Base-by-base conservation (phyloP, 2,113 vertebrate genomes). In the Orthonyx spaldingii region DNA sequence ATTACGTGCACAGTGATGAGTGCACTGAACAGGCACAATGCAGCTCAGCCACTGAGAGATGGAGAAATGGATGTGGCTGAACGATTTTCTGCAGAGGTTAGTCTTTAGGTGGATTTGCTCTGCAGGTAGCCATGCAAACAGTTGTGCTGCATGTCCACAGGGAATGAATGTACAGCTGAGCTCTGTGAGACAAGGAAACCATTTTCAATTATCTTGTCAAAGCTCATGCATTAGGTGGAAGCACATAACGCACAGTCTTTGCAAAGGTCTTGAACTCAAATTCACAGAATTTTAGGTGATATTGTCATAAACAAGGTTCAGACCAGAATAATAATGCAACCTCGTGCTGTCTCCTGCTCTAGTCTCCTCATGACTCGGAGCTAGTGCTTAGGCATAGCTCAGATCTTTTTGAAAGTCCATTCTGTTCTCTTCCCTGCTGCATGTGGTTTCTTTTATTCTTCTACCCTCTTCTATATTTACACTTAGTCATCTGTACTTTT, bases 1-100 rank as follows among this genome's bases (percentile, higher is more conserved):
- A 10, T 35, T 55, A 20, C 0, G 0, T 11, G 16, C 35, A 44
- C 9, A 28, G 6, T 7, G 24, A 22, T 56, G 79, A 20, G 26
- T 30, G 26, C 46, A 55, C 23, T 50, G 30, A 66, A 47, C 16
- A 16, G 44, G 15, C 63, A 76, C 13, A 92, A 61, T 27, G n/a
- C 60, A 50, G 22, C 46, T 66, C 68, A 84, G 80, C 26, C 23
- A 12, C 64, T 22, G 68, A 69, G 37, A 76, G 65, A 50, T 4
- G 3, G 1, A 39, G 42, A 81, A 81, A 70, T 3, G 12, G 42
- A 77, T 53, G 32, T 61, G 28, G 28, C 9, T 69, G 42, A 80
- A 95, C 94, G 49, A 35, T 44, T 76, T 83, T 41, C 24, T 83
- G n/a, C 21, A 6, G 1, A 16, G 18, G 30, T 76, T 33, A 42